phyloP scores from a whole-genome alignment of 64 coral and sea anemone genomes.

The Stichodactyla mertensii region DNA sequence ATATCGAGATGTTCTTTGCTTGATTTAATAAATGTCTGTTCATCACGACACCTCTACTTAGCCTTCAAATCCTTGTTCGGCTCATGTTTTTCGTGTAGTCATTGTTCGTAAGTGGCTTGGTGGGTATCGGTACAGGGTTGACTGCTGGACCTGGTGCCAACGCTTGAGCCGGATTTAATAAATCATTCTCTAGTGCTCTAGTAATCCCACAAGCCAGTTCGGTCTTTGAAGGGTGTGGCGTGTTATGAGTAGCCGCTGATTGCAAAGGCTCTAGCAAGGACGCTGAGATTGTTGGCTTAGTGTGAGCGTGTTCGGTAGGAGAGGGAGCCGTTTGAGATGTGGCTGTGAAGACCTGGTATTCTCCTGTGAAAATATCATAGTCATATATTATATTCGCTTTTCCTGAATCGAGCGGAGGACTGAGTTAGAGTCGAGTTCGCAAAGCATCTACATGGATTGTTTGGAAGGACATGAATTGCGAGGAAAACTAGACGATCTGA shows the following conservation, averaged over 20 bases:
- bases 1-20: no score
- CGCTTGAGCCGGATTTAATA: slow-evolving; percentile 1
- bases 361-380: neutral
- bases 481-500: no score
- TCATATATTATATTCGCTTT: no score
- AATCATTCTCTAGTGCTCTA: neutral
- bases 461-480: no score
- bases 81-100: neutral
- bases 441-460: no score
- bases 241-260: neutral
- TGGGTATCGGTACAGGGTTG: neutral
- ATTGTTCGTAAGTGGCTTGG: neutral
- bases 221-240: neutral
- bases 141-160: slow-evolving; percentile 9
- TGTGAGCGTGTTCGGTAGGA: neutral
- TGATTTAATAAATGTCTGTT: no score
- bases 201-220: neutral
- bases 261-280: neutral
- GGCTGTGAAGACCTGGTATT: neutral
- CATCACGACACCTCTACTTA: no score
- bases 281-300: neutral
- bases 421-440: no score
- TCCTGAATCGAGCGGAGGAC: no score
- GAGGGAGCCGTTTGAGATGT: slow-evolving; percentile 15
- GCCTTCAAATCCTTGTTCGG: neutral